Percentiles rank a stretch among this genome's conserved stretches.
Conservation (phyloP, 2,113 vertebrate genomes). For the Paradoxurus hermaphroditus region DNA sequence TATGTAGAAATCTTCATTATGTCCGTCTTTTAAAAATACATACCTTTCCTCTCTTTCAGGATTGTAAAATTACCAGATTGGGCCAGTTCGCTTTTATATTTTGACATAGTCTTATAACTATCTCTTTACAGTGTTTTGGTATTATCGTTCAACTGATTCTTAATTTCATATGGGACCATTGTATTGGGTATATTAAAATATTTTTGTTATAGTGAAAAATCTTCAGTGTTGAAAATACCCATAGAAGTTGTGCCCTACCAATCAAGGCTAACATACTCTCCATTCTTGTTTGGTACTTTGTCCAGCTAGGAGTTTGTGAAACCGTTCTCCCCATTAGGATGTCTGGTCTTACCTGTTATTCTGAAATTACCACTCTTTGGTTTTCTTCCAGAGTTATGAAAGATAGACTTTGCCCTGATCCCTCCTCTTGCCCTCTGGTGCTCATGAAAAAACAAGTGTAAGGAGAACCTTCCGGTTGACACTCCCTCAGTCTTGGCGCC, state of each 20-base stretch:
- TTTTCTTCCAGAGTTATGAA: neutral
- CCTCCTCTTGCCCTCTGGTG: neutral
- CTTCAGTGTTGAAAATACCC: neutral
- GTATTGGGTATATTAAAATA: neutral
- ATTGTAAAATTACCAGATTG: neutral
- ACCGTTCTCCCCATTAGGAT: neutral
- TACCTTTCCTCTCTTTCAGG: neutral
- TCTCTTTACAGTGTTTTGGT: neutral
- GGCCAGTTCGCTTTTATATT: neutral
- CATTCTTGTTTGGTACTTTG: neutral
- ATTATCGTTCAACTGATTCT: conserved; percentile 8
- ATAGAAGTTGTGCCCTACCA: neutral
- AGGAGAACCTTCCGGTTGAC: neutral
- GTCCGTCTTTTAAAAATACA: neutral
- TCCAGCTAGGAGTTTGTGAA: neutral
- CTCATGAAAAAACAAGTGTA: neutral
- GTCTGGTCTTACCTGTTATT: neutral
- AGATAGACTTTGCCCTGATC: neutral
- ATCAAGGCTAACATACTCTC: neutral
- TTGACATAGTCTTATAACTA: neutral
- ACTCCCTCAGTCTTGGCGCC: neutral
- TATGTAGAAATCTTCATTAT: neutral
- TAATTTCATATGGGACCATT: neutral
- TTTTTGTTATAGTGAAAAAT: conserved; percentile 11
- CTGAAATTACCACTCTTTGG: neutral